Evolutionary conservation across 2,888 invertebrate genomes (phyloP), one percentile per base, ranked within the genome.

Genomic region (Cryptophagus acutangulus): DNA sequence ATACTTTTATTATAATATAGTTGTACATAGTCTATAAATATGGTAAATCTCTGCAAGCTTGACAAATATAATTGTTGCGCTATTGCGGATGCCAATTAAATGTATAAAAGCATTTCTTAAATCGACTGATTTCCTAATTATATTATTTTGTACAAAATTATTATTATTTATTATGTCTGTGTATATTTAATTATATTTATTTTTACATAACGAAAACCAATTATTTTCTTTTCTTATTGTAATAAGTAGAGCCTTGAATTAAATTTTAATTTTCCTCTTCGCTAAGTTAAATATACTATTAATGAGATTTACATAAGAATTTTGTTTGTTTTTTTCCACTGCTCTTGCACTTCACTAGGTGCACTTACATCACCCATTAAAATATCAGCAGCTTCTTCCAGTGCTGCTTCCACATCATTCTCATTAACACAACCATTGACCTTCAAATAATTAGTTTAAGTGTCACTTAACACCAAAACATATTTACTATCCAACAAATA

Each of bases 371-470:
- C 65, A 33, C 61, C 57, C 40, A 46, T 55, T 18, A 67, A 49
- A 45, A 68, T 68, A 37, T 55, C 54, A 6, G 54, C 52, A 8
- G 63, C 57, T 52, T 64, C 63, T 13, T 55, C 36, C n/a, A 65
- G 38, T 24, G 58, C 44, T 8, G 16, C 41, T 17, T 48, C 42
- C 31, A 43, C 31, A 15, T 52, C 49, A 31, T 15, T 31, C 3
- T 12, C 3, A 4, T n/a, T 26, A 3, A 12, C 26, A 4, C 3
- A 26, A 26, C n/a, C n/a, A 6, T 3, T 6, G 9, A 26, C 26
- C n/a, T 26, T 26, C 3, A 20, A 20, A 20, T 20, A 8, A 20
- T 20, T 20, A 20, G 24, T 20, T 20, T 20, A n/a, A 8, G 24
- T 20, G 24, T n/a, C n/a, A n/a, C n/a, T n/a, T n/a, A n/a, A n/a